Evolutionary conservation across 2,888 invertebrate species (phyloP).

Genomic region (Torymus auratus): DNA sequence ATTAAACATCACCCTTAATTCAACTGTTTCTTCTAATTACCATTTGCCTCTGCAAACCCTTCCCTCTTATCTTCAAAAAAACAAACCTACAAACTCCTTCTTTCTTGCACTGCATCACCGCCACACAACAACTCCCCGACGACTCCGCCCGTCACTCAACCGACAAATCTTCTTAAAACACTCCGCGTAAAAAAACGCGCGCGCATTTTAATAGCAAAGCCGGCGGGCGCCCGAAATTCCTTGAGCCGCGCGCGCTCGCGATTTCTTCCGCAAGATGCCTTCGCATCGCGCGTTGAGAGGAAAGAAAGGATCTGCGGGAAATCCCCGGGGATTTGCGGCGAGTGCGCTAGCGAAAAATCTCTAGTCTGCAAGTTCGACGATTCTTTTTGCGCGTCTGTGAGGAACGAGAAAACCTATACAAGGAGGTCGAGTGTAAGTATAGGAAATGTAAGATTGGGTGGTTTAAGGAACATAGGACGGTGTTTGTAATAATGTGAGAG

Average conservation of each 20-base stretch:
- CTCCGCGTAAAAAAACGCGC: conserved; percentile 5
- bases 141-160: neutral
- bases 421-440: no score
- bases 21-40: no score
- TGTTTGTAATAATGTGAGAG: no score
- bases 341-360: no score
- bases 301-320: conserved; percentile 49
- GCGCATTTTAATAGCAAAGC: conserved; percentile 11
- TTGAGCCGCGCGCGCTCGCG: conserved; percentile 35
- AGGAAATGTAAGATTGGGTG: no score
- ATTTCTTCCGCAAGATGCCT: conserved; percentile 28
- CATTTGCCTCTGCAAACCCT: no score
- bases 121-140: neutral
- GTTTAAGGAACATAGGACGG: no score
- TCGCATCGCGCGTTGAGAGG: conserved; percentile 26
- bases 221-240: conserved; percentile 25
- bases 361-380: no score
- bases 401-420: no score
- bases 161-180: conserved; percentile 55
- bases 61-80: conserved; percentile 6
- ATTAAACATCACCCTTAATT: no score
- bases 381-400: no score
- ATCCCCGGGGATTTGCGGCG: conserved; percentile 58
- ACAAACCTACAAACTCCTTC: neutral
- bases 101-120: no score